Conservation (phyloP, 2,113 vertebrate genomes). For the Xiphophorus couchianus region DNA sequence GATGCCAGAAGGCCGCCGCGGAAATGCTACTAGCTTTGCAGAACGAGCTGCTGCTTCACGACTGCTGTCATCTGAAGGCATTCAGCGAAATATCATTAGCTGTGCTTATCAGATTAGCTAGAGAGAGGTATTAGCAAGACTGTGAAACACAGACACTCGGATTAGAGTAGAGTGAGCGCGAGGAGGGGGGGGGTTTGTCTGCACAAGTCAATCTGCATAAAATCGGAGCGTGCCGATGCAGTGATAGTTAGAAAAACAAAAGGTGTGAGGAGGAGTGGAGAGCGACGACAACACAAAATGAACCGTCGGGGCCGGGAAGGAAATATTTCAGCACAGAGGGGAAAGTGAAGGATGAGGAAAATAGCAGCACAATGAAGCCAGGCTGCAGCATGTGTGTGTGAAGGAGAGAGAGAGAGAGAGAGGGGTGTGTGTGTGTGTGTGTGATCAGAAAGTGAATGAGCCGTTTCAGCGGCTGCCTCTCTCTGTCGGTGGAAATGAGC, state of each 20-base stretch:
- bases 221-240: neutral
- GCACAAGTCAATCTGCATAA: neutral
- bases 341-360: conserved; percentile 48
- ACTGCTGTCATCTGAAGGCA: conserved; percentile 26
- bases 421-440: conserved; percentile 19
- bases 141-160: conserved; percentile 16
- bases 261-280: conserved; percentile 13
- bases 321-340: conserved; percentile 45
- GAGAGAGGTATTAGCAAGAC: conserved; percentile 39
- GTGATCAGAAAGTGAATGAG: conserved; percentile 80
- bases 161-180: neutral
- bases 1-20: conserved; percentile 49
- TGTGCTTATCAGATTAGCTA: conserved; percentile 56
- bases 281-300: conserved; percentile 31
- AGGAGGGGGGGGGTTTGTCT: neutral
- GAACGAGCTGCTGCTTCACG: conserved; percentile 11
- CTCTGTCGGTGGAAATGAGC: conserved; percentile 75
- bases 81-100: conserved; percentile 47
- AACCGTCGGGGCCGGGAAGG: conserved; percentile 49
- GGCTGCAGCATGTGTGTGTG: conserved; percentile 35
- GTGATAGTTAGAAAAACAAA: neutral
- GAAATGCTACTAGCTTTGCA: neutral
- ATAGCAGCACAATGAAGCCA: conserved; percentile 46
- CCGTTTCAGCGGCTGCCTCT: conserved; percentile 63
- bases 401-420: conserved; percentile 47